phyloP scores from a whole-genome alignment of 2,888 invertebrate species.

The Polia nebulosa region DNA sequence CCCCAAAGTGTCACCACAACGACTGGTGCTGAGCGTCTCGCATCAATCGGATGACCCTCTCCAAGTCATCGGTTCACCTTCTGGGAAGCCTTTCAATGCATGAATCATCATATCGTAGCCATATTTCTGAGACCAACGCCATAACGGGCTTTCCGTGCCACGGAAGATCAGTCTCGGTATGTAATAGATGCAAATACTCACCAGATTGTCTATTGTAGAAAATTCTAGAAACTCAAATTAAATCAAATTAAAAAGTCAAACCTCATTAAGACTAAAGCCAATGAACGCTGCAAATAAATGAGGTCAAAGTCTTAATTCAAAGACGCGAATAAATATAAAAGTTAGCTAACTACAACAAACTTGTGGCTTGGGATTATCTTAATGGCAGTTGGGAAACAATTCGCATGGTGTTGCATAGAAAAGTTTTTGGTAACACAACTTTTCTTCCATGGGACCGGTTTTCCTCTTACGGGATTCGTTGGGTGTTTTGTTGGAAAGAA shows the following conservation, averaged over 20 bases:
- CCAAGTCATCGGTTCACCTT: no score
- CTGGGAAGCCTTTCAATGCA: no score
- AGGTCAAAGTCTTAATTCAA: conserved; percentile 19
- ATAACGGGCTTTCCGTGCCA: no score
- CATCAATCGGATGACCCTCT: no score
- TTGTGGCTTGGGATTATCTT: conserved; percentile 47
- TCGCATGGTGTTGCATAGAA: conserved; percentile 29
- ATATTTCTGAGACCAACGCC: no score
- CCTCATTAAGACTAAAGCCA: not conserved
- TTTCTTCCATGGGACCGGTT: conserved; percentile 28
- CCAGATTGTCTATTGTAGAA: no score
- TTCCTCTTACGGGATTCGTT: conserved; percentile 23
- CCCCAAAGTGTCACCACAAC: no score
- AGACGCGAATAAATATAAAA: conserved; percentile 32
- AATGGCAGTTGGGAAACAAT: conserved; percentile 46
- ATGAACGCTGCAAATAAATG: conserved; percentile 9
- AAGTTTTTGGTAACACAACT: conserved; percentile 35
- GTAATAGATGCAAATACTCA: no score
- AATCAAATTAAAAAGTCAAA: not conserved
- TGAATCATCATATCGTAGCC: no score
- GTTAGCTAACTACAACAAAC: conserved; percentile 31
- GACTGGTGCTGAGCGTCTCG: no score
- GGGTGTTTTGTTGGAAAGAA: not conserved
- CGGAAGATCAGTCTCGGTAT: no score
- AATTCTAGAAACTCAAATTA: not conserved